Evolutionary conservation across 1,140 invertebrate genomes (phyloP).

Genomic region (Danaus melanippus): DNA sequence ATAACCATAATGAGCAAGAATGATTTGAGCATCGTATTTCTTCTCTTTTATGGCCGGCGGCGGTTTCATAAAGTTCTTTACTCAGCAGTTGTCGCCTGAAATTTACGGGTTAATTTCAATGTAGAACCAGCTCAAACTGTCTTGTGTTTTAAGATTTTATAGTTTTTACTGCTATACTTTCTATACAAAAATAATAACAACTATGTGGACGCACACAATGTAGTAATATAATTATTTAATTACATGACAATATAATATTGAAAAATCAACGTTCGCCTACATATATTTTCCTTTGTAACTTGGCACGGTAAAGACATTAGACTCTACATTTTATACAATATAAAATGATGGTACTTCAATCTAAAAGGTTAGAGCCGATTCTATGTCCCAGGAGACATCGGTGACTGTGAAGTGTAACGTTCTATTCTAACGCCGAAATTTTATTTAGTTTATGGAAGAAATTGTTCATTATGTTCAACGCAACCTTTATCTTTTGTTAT

Average conservation of each 20-base stretch:
- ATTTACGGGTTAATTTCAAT: constrained; percentile 70
- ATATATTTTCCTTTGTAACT: constrained; percentile 3
- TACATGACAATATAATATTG: too few relatives aligned
- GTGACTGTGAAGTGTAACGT: constrained; percentile 29
- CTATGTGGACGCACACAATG: too few relatives aligned
- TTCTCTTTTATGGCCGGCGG: constrained; percentile 51
- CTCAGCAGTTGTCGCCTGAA: constrained; percentile 64
- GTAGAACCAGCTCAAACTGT: constrained; percentile 48
- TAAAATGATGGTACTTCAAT: constrained; percentile 24
- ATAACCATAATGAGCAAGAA: constrained; percentile 46
- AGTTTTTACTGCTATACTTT: constrained; percentile 1
- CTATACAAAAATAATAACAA: neutral
- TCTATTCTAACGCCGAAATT: constrained; percentile 34
- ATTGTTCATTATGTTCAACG: too few relatives aligned
- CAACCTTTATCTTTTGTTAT: too few relatives aligned
- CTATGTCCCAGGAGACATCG: constrained; percentile 20
- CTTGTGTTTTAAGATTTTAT: constrained; percentile 18
- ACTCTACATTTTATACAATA: constrained; percentile 15
- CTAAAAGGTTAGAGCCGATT: constrained; percentile 28
- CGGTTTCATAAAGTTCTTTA: constrained; percentile 62
- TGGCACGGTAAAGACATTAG: neutral
- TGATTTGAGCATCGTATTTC: constrained; percentile 44
- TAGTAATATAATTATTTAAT: too few relatives aligned
- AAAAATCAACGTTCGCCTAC: neutral
- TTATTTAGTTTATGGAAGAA: too few relatives aligned